phyloP scores from a whole-genome alignment of 2,888 invertebrate species.

The Pachydiplax longipennis region DNA sequence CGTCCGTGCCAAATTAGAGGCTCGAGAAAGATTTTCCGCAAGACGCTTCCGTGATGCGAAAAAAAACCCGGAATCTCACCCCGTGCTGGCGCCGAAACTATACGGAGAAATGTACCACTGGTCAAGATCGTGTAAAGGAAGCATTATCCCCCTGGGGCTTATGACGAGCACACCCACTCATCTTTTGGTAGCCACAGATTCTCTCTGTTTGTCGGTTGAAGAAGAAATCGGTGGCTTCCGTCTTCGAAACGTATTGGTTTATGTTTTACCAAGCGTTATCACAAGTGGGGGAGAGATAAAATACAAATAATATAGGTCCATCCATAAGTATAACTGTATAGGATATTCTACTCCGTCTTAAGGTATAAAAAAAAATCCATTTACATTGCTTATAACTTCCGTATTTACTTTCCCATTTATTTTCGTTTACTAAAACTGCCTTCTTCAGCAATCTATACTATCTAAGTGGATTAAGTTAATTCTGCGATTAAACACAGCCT shows the following conservation, averaged over 20 bases:
- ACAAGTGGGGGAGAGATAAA: neutral
- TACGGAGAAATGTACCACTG: neutral
- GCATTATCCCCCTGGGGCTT: neutral
- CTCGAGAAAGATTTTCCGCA: neutral
- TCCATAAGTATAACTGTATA: too few relatives aligned
- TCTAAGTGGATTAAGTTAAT: too few relatives aligned
- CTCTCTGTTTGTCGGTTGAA: neutral
- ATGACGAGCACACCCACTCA: neutral
- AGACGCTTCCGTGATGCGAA: neutral
- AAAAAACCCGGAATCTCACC: neutral
- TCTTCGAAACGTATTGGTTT: neutral
- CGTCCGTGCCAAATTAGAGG: constrained; percentile 25
- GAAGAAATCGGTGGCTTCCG: neutral
- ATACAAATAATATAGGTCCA: neutral
- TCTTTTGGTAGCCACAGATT: neutral
- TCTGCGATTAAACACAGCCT: too few relatives aligned
- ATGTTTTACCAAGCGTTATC: neutral
- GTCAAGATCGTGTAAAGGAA: neutral
- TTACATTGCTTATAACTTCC: too few relatives aligned
- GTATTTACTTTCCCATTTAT: too few relatives aligned
- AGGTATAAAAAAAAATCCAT: too few relatives aligned
- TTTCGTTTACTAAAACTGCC: too few relatives aligned
- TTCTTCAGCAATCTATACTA: too few relatives aligned
- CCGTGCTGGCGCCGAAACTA: neutral
- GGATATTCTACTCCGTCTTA: too few relatives aligned